These are phyloP conservation scores for Apeira syringaria DNA, from an alignment of 2,888 invertebrate species.

Conservation along the genomic window DNA sequence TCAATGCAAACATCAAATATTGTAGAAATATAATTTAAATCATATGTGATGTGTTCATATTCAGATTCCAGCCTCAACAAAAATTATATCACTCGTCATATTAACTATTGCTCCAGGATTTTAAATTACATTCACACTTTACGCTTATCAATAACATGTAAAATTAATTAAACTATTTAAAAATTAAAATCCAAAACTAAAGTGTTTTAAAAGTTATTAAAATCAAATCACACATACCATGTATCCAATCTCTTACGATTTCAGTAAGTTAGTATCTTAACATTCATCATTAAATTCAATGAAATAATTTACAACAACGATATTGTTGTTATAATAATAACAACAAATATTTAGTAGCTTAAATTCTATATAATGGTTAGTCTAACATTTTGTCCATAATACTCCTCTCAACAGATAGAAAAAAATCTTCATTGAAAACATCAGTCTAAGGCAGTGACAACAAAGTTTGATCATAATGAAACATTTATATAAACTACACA, in stretches of 20 bases:
- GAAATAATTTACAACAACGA: constrained; percentile 78
- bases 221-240: constrained; percentile 70
- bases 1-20: constrained; percentile 19
- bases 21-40: constrained; percentile 29
- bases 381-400: constrained; percentile 64
- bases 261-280: constrained; percentile 61
- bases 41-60: constrained; percentile 40
- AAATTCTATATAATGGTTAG: constrained; percentile 48
- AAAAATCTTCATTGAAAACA: constrained; percentile 67
- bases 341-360: constrained; percentile 66
- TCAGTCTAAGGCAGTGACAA: constrained; percentile 82
- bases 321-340: constrained; percentile 69
- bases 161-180: too few relatives aligned
- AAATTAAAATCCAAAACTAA: constrained; percentile 52
- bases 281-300: constrained; percentile 70
- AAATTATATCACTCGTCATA: constrained; percentile 64
- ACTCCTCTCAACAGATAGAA: constrained; percentile 65
- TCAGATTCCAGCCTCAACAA: constrained; percentile 64
- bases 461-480: constrained; percentile 41
- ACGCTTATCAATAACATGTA: constrained; percentile 44
- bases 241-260: constrained; percentile 49
- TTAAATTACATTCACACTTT: constrained; percentile 50
- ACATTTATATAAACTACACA: constrained; percentile 1
- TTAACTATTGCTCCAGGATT: constrained; percentile 58
- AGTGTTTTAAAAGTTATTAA: constrained; percentile 53